Evolutionary conservation across 2,113 vertebrate genomes (phyloP).

Genomic region (Poicephalus meyeri): DNA sequence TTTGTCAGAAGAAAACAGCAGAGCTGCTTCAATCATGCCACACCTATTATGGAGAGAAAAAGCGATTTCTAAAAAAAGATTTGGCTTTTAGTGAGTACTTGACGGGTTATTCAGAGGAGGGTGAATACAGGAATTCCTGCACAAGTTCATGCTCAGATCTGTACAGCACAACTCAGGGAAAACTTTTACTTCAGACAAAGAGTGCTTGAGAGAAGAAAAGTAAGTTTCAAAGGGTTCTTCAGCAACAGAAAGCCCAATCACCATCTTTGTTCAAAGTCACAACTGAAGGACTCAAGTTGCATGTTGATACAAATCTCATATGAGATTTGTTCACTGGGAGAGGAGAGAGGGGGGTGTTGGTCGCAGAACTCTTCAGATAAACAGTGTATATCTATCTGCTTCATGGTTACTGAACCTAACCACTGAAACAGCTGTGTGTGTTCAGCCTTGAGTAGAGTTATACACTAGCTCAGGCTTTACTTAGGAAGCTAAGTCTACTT

Average conservation of each 20-base stretch:
- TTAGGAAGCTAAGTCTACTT: neutral
- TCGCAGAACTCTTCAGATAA: neutral
- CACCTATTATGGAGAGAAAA: neutral
- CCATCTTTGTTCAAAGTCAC: constrained; percentile 33
- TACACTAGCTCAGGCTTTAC: neutral
- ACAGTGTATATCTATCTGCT: neutral
- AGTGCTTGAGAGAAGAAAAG: neutral
- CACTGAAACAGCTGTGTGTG: neutral
- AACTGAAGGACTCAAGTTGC: neutral
- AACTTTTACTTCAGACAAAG: constrained; percentile 1
- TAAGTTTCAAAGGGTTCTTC: neutral
- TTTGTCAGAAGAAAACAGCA: neutral
- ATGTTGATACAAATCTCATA: neutral
- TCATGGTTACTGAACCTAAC: neutral
- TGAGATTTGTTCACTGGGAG: neutral
- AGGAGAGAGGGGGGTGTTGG: neutral
- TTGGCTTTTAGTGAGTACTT: neutral
- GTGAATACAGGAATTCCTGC: neutral
- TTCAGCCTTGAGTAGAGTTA: neutral
- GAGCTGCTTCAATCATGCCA: neutral
- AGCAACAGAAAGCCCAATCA: constrained; percentile 13
- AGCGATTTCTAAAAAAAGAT: constrained; percentile 16
- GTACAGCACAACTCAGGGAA: neutral
- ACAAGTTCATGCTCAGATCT: neutral
- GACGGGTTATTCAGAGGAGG: neutral